Percentiles rank a stretch among this genome's conserved stretches.
phyloP scores from a whole-genome alignment of 2,797 vertebrate species.

The Sebastes wilsoni region DNA sequence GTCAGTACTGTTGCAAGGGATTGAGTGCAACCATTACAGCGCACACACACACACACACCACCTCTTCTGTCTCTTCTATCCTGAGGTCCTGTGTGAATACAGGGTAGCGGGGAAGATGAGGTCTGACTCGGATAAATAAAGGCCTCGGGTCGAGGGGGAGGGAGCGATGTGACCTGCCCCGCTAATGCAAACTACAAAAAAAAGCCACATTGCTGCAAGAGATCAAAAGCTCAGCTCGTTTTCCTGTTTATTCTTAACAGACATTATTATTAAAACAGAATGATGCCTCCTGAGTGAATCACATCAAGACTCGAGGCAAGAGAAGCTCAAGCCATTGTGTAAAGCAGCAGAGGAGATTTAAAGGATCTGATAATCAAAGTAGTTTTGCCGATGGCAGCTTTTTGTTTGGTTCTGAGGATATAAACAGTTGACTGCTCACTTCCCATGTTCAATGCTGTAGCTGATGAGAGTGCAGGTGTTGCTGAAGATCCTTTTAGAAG shows the following conservation, averaged over 20 bases:
- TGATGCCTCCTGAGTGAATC: slow-evolving; percentile 9
- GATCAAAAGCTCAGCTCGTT: slow-evolving; percentile 40
- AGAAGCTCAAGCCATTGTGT: neutral
- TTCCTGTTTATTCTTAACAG: slow-evolving; percentile 47
- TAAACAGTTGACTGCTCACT: neutral
- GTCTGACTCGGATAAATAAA: slow-evolving; percentile 69
- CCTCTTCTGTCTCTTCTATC: slow-evolving; percentile 9
- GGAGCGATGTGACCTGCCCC: slow-evolving; percentile 27
- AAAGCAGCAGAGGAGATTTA: slow-evolving; percentile 1
- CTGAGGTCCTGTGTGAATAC: slow-evolving; percentile 67
- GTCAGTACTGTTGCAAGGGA: slow-evolving; percentile 53
- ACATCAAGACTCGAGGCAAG: neutral
- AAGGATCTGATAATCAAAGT: neutral
- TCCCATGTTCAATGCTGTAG: neutral
- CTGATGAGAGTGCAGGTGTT: neutral
- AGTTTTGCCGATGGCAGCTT: neutral
- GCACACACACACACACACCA: neutral
- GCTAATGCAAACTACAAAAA: slow-evolving; percentile 19
- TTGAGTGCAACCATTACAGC: slow-evolving; percentile 42
- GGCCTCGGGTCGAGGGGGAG: slow-evolving; percentile 47
- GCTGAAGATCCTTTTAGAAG: neutral
- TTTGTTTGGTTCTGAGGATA: neutral
- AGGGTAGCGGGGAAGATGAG: slow-evolving; percentile 61
- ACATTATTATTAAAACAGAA: slow-evolving; percentile 39
- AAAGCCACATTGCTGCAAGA: slow-evolving; percentile 6